Conservation (phyloP, 1,140 invertebrate species). For the Drosophila ogumai region DNA sequence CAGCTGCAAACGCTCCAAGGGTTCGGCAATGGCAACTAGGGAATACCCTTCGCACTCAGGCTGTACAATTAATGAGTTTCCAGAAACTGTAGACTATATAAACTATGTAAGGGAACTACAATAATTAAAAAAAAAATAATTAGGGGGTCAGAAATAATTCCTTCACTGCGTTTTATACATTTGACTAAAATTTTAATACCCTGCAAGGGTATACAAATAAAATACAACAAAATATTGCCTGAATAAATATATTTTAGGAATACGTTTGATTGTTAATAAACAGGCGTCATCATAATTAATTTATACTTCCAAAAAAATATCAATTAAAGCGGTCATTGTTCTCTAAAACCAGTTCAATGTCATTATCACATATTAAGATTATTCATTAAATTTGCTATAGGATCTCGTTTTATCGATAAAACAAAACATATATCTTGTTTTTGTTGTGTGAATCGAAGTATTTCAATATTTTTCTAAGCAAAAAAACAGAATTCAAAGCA, state of each 20-base stretch:
- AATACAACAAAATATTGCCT: too few species aligned
- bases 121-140: too few species aligned
- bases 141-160: too few species aligned
- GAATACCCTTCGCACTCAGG: slow-evolving; percentile 32
- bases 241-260: background rate
- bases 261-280: background rate
- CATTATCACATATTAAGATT: background rate
- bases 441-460: too few species aligned
- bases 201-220: too few species aligned
- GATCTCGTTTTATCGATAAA: background rate
- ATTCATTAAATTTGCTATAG: background rate
- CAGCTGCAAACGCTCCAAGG: slow-evolving; percentile 64
- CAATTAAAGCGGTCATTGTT: background rate
- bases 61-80: background rate
- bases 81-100: background rate
- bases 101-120: too few species aligned
- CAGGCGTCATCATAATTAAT: background rate
- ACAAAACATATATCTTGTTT: background rate
- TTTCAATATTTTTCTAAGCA: too few species aligned
- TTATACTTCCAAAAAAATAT: background rate
- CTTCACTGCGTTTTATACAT: too few species aligned
- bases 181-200: too few species aligned
- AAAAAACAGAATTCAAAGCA: background rate
- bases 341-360: slow-evolving; percentile 3
- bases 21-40: background rate